Base-by-base conservation (phyloP, 1,140 invertebrate genomes). In the Sipha flava region DNA sequence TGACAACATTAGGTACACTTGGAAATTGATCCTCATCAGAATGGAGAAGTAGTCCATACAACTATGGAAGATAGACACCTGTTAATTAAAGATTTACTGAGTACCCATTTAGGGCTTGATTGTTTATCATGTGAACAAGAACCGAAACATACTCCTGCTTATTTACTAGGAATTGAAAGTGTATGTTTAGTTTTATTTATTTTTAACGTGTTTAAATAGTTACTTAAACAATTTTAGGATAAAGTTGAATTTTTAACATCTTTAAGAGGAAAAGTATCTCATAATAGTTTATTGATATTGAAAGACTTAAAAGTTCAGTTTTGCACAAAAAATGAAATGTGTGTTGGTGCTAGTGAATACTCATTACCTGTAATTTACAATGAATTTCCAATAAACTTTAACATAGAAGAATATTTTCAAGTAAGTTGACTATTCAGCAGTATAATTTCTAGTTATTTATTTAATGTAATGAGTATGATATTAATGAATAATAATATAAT, bases 401-500 rank as follows among this genome's bases (percentile, higher is more conserved):
- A 91, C 3, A 94, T 92, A 14, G 89, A 93, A 10, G 89, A 91
- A 81, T 95, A 94, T 85, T 95, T 93, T 86, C 91, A 94, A 77
- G 73, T 77, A 77, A 57, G 34, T 9, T 29, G n/a, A n/a, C n/a
- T n/a, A n/a, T n/a, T n/a, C n/a, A n/a, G n/a, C n/a, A n/a, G n/a
- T n/a, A n/a, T n/a, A n/a, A n/a, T n/a, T n/a, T n/a, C n/a, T n/a
- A n/a, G n/a, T n/a, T n/a, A n/a, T n/a, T n/a, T n/a, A n/a, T n/a
- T n/a, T n/a, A n/a, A n/a, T n/a, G n/a, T n/a, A n/a, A n/a, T n/a
- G n/a, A n/a, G n/a, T n/a, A n/a, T n/a, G n/a, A n/a, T n/a, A n/a
- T n/a, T n/a, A n/a, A n/a, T n/a, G n/a, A n/a, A n/a, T n/a, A n/a
- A n/a, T n/a, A n/a, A n/a, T n/a, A n/a, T n/a, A n/a, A n/a, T n/a